A percentile compares a stretch with the other conserved stretches of the same genome.
These are phyloP conservation scores for Bhutanitis thaidina DNA, from an alignment of 2,888 invertebrate genomes.

Conservation along the genomic window DNA sequence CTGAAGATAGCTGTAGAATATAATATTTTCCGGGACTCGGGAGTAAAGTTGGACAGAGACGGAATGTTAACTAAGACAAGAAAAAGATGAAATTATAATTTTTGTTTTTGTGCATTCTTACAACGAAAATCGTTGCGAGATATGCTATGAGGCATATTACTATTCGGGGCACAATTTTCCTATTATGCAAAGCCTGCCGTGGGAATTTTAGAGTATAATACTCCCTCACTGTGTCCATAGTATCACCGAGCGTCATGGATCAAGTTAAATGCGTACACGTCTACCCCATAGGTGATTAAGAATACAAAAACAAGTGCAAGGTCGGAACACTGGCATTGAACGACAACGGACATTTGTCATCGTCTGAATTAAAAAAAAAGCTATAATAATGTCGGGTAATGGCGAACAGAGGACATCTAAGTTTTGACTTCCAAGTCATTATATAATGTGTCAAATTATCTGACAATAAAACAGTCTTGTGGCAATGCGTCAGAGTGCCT, in stretches of 20 bases:
- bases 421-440: no score
- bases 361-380: constrained; percentile 9
- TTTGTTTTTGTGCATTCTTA: no score
- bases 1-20: no score
- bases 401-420: constrained; percentile 1
- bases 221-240: constrained; percentile 19
- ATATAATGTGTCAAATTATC: no score
- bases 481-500: no score
- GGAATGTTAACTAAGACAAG: no score
- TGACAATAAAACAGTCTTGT: no score
- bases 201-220: constrained; percentile 38
- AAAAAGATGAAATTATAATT: no score
- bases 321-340: constrained; percentile 10
- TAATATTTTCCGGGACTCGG: no score
- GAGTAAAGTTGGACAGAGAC: no score
- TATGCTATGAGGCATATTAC: not conserved
- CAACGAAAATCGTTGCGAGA: no score
- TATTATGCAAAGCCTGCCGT: constrained; percentile 52
- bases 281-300: constrained; percentile 14
- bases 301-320: constrained; percentile 18
- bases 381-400: constrained; percentile 1
- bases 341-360: constrained; percentile 12
- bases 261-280: not conserved
- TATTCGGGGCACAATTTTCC: constrained; percentile 52
- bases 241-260: not conserved